phyloP scores from a whole-genome alignment of 1,140 invertebrate genomes.

The Globodera rostochiensis region DNA sequence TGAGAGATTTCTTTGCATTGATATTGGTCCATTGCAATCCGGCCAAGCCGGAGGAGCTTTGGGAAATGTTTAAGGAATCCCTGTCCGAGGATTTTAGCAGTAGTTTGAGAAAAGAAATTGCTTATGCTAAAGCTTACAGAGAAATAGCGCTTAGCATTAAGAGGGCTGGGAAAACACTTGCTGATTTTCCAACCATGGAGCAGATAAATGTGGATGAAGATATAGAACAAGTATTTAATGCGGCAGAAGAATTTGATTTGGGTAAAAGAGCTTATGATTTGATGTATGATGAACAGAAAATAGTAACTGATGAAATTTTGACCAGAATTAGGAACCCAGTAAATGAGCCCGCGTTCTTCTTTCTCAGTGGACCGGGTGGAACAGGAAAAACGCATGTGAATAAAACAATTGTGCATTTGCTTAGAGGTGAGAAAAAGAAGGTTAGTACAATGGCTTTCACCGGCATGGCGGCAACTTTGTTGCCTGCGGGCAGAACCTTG shows the following conservation, averaged over 20 bases:
- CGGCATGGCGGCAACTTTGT: neutral
- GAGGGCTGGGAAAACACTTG: neutral
- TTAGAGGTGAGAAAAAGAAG: neutral
- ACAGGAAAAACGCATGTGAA: no score
- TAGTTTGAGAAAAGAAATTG: neutral
- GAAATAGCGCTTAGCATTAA: neutral
- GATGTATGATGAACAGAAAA: neutral
- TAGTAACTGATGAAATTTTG: neutral
- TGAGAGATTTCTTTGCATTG: neutral
- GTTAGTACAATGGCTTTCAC: constrained; percentile 1
- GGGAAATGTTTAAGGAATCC: neutral
- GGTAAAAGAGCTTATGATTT: neutral
- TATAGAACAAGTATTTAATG: neutral
- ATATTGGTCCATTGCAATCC: no score
- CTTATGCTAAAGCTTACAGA: neutral
- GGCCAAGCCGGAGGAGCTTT: neutral
- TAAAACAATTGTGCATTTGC: no score
- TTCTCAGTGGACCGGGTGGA: neutral
- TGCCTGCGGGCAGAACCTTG: no score
- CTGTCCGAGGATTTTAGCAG: no score
- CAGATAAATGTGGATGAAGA: neutral
- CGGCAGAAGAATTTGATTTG: neutral
- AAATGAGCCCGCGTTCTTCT: neutral
- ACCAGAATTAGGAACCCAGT: neutral
- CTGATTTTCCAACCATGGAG: constrained; percentile 10